A percentile compares a stretch with the other conserved stretches of the same genome.
These are phyloP conservation scores for Otis tarda DNA, from an alignment of 2,113 vertebrate species.

Conservation along the genomic window DNA sequence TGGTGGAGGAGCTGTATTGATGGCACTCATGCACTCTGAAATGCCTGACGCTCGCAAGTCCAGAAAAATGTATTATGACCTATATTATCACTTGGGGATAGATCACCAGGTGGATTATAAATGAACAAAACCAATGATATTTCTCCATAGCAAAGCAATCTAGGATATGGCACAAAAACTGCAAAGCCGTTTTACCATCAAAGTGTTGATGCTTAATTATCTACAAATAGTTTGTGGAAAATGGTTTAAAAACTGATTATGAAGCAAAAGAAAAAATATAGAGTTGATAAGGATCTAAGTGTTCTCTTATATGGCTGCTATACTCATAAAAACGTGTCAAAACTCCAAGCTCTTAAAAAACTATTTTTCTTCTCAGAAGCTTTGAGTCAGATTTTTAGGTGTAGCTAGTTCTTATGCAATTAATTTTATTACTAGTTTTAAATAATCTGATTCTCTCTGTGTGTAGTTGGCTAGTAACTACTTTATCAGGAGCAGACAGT, in stretches of 20 bases:
- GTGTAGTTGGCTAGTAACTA: not conserved
- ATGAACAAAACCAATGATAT: not conserved
- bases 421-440: not conserved
- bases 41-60: not conserved
- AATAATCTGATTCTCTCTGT: not conserved
- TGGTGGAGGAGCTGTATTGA: not conserved
- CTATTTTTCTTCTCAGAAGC: not conserved
- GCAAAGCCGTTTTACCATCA: not conserved
- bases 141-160: not conserved
- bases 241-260: not conserved
- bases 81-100: not conserved
- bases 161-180: not conserved
- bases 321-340: not conserved
- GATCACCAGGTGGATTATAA: not conserved
- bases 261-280: not conserved
- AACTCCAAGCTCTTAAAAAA: not conserved
- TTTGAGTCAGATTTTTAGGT: not conserved
- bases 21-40: not conserved
- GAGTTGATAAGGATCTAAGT: not conserved
- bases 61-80: not conserved
- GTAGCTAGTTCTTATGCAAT: not conserved
- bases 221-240: not conserved
- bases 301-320: not conserved
- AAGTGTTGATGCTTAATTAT: not conserved
- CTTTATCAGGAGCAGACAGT: not conserved